phyloP scores from a whole-genome alignment of 2,888 invertebrate species.

The Meiosimyza decipiens region DNA sequence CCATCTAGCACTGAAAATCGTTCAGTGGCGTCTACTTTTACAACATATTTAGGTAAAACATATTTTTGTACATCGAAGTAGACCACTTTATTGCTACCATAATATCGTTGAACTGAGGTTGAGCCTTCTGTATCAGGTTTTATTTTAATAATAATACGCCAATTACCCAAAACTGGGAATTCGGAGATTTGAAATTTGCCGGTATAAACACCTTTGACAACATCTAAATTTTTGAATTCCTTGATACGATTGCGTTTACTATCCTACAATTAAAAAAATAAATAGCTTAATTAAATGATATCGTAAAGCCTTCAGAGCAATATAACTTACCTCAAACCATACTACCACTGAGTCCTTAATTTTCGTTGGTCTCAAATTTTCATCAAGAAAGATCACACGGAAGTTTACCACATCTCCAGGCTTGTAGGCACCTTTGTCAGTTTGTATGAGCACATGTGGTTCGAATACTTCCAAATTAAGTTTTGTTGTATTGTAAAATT shows the following conservation, averaged over 20 bases:
- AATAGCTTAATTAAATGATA: not conserved
- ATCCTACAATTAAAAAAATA: conserved; percentile 70
- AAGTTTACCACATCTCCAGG: conserved; percentile 87
- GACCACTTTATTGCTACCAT: conserved; percentile 49
- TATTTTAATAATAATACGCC: conserved; percentile 71
- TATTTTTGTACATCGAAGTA: conserved; percentile 83
- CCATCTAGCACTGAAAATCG: conserved; percentile 86
- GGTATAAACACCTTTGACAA: conserved; percentile 71
- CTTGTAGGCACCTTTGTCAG: conserved; percentile 91
- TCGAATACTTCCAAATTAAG: conserved; percentile 71
- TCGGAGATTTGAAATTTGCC: conserved; percentile 82
- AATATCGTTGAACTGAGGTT: too few species aligned
- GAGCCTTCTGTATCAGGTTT: conserved; percentile 24
- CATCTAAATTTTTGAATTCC: conserved; percentile 76
- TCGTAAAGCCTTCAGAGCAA: not conserved
- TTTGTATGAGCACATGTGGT: conserved; percentile 80
- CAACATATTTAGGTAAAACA: conserved; percentile 91
- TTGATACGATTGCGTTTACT: conserved; percentile 83
- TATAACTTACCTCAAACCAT: conserved; percentile 73
- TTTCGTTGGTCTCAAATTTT: conserved; percentile 76
- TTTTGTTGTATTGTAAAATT: conserved; percentile 79
- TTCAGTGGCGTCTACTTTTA: conserved; percentile 83
- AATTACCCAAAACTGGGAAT: conserved; percentile 84
- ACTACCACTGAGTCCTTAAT: conserved; percentile 73
- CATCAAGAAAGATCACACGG: conserved; percentile 70